These are phyloP conservation scores for Propithecus coquereli DNA, from an alignment of 2,113 vertebrate species.

Conservation along the genomic window DNA sequence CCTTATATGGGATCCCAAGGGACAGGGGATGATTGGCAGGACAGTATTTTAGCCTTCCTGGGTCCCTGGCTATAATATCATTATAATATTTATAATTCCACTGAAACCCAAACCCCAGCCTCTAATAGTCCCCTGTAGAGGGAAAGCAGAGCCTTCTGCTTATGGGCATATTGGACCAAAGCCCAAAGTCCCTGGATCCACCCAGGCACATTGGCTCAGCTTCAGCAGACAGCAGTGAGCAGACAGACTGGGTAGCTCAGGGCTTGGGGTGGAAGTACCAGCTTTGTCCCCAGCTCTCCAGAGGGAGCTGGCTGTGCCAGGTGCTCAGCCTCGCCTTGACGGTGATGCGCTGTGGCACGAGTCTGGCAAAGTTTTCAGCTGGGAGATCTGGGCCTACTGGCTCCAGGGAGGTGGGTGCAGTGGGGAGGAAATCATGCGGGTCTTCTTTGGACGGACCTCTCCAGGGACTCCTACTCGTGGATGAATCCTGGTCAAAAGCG, in stretches of 20 bases:
- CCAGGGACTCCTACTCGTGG: not conserved
- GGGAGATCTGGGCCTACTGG: not conserved
- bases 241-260: not conserved
- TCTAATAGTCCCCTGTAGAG: slow-evolving; percentile 7
- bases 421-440: not conserved
- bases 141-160: slow-evolving; percentile 22
- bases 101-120: not conserved
- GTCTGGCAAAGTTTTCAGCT: not conserved
- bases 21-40: not conserved
- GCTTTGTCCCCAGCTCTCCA: not conserved
- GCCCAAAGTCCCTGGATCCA: slow-evolving; percentile 31
- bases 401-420: not conserved
- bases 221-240: slow-evolving; percentile 42
- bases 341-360: not conserved
- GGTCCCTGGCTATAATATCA: not conserved
- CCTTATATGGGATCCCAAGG: not conserved
- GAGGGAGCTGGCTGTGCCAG: not conserved
- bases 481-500: not conserved
- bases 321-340: not conserved
- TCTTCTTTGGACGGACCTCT: not conserved
- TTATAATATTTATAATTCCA: slow-evolving; percentile 12
- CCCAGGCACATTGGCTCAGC: slow-evolving; percentile 21
- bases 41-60: not conserved
- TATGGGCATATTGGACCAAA: not conserved
- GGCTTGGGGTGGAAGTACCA: not conserved